Evolutionary conservation across 2,888 invertebrate species (phyloP), one percentile per base, ranked within the genome.

Genomic region (Vanessa cardui): DNA sequence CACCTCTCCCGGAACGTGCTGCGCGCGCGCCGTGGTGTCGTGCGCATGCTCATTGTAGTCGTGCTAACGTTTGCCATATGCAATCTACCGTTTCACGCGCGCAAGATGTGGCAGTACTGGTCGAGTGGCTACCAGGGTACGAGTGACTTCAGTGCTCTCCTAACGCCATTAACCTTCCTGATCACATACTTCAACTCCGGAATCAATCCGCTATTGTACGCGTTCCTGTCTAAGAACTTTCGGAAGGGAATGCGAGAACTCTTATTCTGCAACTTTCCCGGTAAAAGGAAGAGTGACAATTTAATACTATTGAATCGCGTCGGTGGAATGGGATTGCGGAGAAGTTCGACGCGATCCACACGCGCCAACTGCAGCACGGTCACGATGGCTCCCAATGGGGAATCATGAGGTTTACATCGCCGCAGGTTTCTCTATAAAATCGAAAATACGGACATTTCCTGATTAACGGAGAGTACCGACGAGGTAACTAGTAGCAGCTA

Each of bases 111-210:
- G 96, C 96, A 96, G 82, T 96, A 96, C 86, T 97, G 96, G 96
- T 95, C 95, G 73, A 92, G 92, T 62, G 94, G 93, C 72, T 96
- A 96, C 85, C 93, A 95, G 74, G 96, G 96, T 71, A 94, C 95
- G 77, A 95, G 95, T 71, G 94, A 96, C 80, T 96, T 97, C 83
- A 96, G 96, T 80, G 95, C 95, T 8, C 89, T 96, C 20, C 93
- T 98, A 71, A 97, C 97, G 12, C 98, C 98, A 1, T 93, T 97
- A 70, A 97, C 97, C 31, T 98, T 97, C 87, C 94, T 98, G 71
- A 94, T 97, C 76, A 95, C 98, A 54, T 98, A 98, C 85, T 95
- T 97, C 87, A 98, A 98, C 92, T 98, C 97, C 20, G 98, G 96
- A 59, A 94, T 98, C 72, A 98, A 98, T 89, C 98, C 98, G 0